Conservation (phyloP, 2,888 invertebrate genomes). For the Tricholauxania praeusta region DNA sequence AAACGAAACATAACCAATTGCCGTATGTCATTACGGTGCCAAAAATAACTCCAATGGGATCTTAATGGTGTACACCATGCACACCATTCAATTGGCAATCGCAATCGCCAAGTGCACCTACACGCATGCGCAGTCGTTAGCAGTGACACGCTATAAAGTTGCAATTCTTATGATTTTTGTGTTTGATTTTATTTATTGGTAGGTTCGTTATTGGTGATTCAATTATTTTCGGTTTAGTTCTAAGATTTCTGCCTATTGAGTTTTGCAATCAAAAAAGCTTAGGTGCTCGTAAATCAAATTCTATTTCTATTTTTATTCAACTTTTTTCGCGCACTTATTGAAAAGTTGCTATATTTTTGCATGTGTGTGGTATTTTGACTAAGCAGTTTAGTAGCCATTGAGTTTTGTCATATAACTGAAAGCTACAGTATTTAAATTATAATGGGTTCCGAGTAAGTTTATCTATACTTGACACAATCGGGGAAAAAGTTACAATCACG, state of each 20-base stretch:
- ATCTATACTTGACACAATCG: too few species aligned
- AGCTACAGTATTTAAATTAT: too few species aligned
- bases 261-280: not conserved
- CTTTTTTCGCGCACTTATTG: too few species aligned
- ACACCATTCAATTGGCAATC: not conserved
- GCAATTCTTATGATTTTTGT: not conserved
- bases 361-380: too few species aligned
- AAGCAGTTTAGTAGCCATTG: too few species aligned
- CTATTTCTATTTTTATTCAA: not conserved
- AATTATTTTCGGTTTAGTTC: not conserved
- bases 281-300: constrained; percentile 8
- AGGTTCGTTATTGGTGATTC: too few species aligned
- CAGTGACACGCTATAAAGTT: not conserved
- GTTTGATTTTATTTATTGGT: not conserved
- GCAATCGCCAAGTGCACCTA: too few species aligned
- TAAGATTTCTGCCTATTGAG: not conserved
- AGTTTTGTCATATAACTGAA: too few species aligned
- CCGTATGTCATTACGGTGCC: not conserved
- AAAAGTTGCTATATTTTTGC: too few species aligned
- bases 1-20: not conserved
- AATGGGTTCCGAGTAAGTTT: too few species aligned
- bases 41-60: not conserved
- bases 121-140: not conserved
- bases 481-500: too few species aligned
- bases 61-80: not conserved